Conservation (phyloP, 1,140 invertebrate genomes). For the Dendrolimus punctatus region DNA sequence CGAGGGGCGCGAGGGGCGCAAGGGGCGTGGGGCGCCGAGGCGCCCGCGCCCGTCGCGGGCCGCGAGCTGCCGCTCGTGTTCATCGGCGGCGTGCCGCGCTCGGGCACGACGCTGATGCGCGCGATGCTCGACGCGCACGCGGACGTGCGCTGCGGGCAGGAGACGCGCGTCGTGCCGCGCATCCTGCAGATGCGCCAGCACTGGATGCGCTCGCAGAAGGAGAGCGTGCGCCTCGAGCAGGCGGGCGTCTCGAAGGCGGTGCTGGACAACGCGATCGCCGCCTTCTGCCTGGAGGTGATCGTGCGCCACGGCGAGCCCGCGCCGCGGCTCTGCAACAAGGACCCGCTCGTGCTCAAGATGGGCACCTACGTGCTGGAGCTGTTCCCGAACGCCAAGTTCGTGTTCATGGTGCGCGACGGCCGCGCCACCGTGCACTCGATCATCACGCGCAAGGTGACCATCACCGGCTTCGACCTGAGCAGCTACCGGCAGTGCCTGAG, state of each 20-base stretch:
- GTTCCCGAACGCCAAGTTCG: constrained; percentile 93
- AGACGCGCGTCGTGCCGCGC: constrained; percentile 74
- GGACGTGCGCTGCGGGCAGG: constrained; percentile 95
- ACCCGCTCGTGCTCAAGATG: constrained; percentile 97
- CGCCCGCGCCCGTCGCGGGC: constrained; percentile 35
- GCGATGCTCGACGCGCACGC: constrained; percentile 99
- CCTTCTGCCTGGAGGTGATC: constrained; percentile 97
- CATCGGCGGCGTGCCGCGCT: constrained; percentile 96
- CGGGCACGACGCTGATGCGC: constrained; percentile 96
- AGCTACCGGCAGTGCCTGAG: constrained; percentile 94
- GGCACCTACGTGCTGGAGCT: constrained; percentile 87
- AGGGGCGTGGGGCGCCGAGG: constrained; percentile 4
- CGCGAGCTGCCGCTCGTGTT: constrained; percentile 95
- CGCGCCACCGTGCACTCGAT: constrained; percentile 98
- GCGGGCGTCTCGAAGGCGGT: constrained; percentile 95
- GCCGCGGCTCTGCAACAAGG: constrained; percentile 96
- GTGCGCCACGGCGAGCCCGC: constrained; percentile 96
- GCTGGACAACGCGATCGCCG: constrained; percentile 94
- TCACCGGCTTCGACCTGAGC: constrained; percentile 96
- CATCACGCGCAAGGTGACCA: constrained; percentile 97
- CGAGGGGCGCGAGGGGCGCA: constrained; percentile 12
- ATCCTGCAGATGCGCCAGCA: constrained; percentile 93
- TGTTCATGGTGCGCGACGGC: constrained; percentile 98
- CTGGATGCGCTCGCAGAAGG: constrained; percentile 94
- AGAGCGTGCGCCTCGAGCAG: constrained; percentile 89